Evolutionary conservation across 2,113 vertebrate species (phyloP), one percentile per base, ranked within the genome.

Genomic region (Ancistrus triradiatus): DNA sequence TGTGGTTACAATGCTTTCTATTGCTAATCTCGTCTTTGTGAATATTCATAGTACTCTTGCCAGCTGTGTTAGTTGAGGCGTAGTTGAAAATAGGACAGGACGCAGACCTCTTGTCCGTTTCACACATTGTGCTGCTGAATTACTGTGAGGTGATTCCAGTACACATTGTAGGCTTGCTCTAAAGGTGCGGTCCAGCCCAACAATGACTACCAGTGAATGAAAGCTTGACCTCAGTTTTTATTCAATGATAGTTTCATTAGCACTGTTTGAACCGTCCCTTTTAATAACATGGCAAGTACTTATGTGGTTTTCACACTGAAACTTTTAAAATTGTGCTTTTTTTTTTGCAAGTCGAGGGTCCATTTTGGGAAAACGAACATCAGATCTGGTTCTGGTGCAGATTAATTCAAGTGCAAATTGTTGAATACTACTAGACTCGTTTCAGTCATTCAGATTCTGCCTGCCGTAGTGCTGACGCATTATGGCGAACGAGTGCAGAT

Each of bases 321-420:
- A 14, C n/a, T 42, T 2, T 42, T 42, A 37, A 33, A 33, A 33
- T 37, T 7, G 35, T 37, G 9, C 14, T 37, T 37, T 37, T 4
- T 37, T n/a, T 33, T 33, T 33, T 33, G n/a, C n/a, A n/a, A n/a
- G n/a, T n/a, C n/a, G n/a, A 51, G 46, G n/a, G 38, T 51, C 46
- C 14, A 58, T 50, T 49, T 31, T n/a, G n/a, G n/a, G n/a, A n/a
- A 58, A 69, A 28, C 18, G 15, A 46, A 25, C 66, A 56, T 38
- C 59, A 37, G 9, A 37, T 11, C 25, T 60, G 24, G 14, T 40
- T 51, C 55, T 35, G 21, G 33, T 52, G 47, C 15, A 44, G 6
- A 51, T 24, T 56, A 37, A 18, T 51, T 49, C 27, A 37, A 21
- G 44, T 6, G 52, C 46, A 37, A 9, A 7, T 50, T 28, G 11